Percentiles rank a stretch among this genome's conserved stretches.
Conservation (phyloP, 2,888 invertebrate species). For the Acrocera orbiculus region DNA sequence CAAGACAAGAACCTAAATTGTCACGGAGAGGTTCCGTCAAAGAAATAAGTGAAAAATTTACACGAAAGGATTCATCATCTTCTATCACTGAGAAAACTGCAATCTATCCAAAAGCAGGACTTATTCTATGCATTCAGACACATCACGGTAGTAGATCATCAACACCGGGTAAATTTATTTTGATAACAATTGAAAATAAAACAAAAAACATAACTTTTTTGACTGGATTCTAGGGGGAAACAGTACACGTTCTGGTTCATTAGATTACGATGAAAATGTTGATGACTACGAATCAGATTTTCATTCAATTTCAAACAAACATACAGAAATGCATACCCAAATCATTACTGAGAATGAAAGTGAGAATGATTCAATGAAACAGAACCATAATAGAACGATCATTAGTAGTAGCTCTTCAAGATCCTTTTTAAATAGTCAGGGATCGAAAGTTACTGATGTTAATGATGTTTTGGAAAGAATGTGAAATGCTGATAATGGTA, state of each 20-base stretch:
- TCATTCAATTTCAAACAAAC: no score
- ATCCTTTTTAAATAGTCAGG: conserved; percentile 51
- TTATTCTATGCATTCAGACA: conserved; percentile 45
- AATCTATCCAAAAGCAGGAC: conserved; percentile 52
- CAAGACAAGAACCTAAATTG: no score
- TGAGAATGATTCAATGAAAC: conserved; percentile 17
- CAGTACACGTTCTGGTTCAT: no score
- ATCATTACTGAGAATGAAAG: conserved; percentile 18
- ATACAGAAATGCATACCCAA: no score
- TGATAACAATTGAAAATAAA: no score
- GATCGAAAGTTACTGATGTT: conserved; percentile 50
- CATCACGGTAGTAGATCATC: conserved; percentile 24
- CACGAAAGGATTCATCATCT: conserved; percentile 38
- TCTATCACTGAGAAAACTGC: conserved; percentile 19
- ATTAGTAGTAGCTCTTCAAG: conserved; percentile 21
- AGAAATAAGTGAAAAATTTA: conserved; percentile 61
- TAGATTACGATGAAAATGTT: no score
- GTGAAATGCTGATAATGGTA: conserved; percentile 56
- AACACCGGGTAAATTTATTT: conserved; percentile 16
- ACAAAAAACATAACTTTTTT: no score
- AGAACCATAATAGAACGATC: conserved; percentile 15
- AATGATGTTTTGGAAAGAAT: conserved; percentile 60
- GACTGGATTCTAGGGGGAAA: no score
- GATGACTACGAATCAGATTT: no score
- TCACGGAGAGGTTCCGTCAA: conserved; percentile 56